Percentiles rank a stretch among this genome's conserved stretches.
phyloP scores from a whole-genome alignment of 2,797 vertebrate genomes.

The Ctenosaura bakeri region DNA sequence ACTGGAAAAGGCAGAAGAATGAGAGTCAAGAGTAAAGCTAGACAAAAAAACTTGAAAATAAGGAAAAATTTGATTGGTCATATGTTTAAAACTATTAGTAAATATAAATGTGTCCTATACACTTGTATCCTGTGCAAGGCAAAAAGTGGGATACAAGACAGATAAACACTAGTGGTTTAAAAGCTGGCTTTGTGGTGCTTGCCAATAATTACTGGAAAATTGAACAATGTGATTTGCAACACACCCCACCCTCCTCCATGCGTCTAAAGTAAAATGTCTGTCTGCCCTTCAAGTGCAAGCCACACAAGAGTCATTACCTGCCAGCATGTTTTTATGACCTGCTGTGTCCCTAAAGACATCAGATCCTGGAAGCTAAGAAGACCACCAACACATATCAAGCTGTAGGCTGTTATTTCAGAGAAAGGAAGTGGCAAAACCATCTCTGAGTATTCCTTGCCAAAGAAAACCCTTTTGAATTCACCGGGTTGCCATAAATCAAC shows the following conservation, averaged over 20 bases:
- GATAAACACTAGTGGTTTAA: neutral
- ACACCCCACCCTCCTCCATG: neutral
- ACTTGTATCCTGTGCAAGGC: too few relatives aligned
- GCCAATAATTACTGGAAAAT: neutral
- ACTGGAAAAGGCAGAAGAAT: neutral
- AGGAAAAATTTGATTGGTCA: neutral
- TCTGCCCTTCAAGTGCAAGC: neutral
- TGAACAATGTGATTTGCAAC: neutral
- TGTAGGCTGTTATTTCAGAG: too few relatives aligned
- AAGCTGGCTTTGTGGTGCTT: neutral
- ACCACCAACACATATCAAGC: too few relatives aligned
- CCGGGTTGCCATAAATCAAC: too few relatives aligned
- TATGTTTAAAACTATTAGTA: neutral
- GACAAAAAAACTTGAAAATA: neutral
- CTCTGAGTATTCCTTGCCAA: too few relatives aligned
- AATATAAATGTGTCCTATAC: neutral
- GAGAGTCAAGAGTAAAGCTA: too few relatives aligned
- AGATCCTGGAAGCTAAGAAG: too few relatives aligned
- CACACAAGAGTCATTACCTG: neutral
- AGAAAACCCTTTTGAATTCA: too few relatives aligned
- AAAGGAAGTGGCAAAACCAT: too few relatives aligned
- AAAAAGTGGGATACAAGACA: too few relatives aligned
- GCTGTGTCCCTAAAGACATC: too few relatives aligned
- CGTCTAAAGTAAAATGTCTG: neutral
- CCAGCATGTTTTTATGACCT: neutral